These are phyloP conservation scores for Diorhabda elongata DNA, from an alignment of 1,140 invertebrate genomes.

Conservation along the genomic window DNA sequence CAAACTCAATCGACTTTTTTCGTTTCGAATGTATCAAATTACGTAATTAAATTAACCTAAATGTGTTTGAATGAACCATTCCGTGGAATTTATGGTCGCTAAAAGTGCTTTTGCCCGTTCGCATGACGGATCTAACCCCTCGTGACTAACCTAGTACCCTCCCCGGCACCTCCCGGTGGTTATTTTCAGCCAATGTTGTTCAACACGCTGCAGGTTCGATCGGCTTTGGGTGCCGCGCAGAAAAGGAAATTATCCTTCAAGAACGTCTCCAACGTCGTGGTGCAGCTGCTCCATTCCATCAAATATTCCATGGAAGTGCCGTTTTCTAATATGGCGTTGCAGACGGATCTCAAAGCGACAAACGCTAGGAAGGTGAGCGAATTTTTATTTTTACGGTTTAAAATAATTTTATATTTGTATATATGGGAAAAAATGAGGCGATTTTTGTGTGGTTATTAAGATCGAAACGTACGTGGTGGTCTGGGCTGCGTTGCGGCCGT, in stretches of 20 bases:
- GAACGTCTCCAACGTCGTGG: slow-evolving; percentile 87
- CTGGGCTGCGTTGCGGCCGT: too few species aligned
- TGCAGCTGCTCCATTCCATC: slow-evolving; percentile 84
- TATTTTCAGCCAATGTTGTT: slow-evolving; percentile 62
- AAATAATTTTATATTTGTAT: background rate
- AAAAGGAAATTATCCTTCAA: slow-evolving; percentile 83
- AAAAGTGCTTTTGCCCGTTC: slow-evolving; percentile 5
- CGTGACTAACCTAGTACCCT: slow-evolving; percentile 44
- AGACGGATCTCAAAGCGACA: slow-evolving; percentile 58
- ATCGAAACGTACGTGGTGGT: too few species aligned
- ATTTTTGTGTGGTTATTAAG: too few species aligned
- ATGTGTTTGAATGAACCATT: too few species aligned
- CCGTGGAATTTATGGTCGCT: too few species aligned
- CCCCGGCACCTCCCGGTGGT: slow-evolving; percentile 39
- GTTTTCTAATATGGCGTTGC: slow-evolving; percentile 82
- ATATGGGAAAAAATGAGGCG: too few species aligned
- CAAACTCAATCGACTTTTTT: too few species aligned
- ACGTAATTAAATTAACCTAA: too few species aligned
- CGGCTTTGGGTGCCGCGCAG: slow-evolving; percentile 59
- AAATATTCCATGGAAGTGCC: slow-evolving; percentile 90
- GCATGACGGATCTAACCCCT: slow-evolving; percentile 26
- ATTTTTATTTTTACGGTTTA: slow-evolving; percentile 12
- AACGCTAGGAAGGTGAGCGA: slow-evolving; percentile 59
- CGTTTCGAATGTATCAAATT: too few species aligned
- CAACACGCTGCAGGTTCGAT: slow-evolving; percentile 66